Base-by-base conservation (phyloP, 2,113 vertebrate species). In the Lota lota region DNA sequence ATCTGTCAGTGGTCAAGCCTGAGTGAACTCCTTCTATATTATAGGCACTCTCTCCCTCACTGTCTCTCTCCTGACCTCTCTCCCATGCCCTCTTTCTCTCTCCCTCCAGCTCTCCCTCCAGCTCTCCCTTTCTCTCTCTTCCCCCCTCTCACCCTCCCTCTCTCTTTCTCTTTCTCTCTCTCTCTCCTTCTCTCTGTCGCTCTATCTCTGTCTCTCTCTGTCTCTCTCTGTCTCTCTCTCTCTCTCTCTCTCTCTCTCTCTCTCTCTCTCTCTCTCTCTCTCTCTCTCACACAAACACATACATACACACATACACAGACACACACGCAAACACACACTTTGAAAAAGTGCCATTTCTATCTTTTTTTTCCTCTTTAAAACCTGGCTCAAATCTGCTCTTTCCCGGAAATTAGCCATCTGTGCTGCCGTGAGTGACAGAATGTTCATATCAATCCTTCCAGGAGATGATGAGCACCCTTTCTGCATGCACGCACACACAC, bases 381-480 rank as follows among this genome's bases (percentile, higher is more conserved):
- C 87, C 89, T 90, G 84, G 89, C 89, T 89, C 88, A 89, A 90
- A 91, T 88, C 87, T 86, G 87, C 87, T 89, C 87, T 90, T 88
- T 87, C 87, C 83, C 88, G 88, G 89, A 91, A 89, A 91, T 91
- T 91, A 90, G 89, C 90, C 90, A 91, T 91, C 90, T 91, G 90
- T 90, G 88, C 89, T 87, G 85, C 85, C 79, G 78, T 89, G 88
- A 91, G 87, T 90, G 89, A 90, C 90, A 91, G 90, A 91, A 88
- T 88, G 90, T 89, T 90, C 88, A 87, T 87, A 90, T 91, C 90
- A 91, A 90, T 90, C 87, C 86, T 90, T 89, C 90, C 88, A 90
- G 88, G 87, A 89, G 88, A 89, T 87, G 89, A 87, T 90, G 86
- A 89, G 86, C 80, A 81, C 79, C 84, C 87, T 76, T 85, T 86